phyloP scores from a whole-genome alignment of 2,113 vertebrate genomes.

The Chaetodon auriga region DNA sequence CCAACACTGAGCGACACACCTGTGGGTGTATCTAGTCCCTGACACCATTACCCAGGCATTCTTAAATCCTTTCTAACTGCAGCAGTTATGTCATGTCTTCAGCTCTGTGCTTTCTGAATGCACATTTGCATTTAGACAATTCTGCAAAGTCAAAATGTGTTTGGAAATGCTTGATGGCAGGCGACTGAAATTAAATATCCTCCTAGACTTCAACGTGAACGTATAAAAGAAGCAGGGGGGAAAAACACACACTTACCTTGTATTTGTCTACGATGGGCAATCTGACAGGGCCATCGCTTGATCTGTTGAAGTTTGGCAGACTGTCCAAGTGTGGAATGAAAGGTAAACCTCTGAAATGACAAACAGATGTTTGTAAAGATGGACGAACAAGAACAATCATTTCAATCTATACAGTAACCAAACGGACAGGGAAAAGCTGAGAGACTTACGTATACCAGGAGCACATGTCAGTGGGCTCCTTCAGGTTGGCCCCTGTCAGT shows the following conservation, averaged over 20 bases:
- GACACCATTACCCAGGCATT: not conserved
- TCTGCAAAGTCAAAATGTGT: not conserved
- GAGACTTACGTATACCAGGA: constrained; percentile 95
- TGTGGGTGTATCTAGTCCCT: no score
- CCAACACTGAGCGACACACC: not conserved
- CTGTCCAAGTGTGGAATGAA: constrained; percentile 99
- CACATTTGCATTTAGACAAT: not conserved
- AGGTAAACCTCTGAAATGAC: constrained; percentile 89
- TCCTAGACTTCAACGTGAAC: not conserved
- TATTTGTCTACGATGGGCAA: constrained; percentile 99
- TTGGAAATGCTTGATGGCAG: not conserved
- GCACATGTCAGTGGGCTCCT: constrained; percentile 92
- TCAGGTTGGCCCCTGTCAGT: constrained; percentile 96
- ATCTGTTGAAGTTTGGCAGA: constrained; percentile 96
- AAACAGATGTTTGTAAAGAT: not conserved
- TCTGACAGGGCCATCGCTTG: constrained; percentile 94
- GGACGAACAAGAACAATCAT: not conserved
- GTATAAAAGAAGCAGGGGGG: not conserved
- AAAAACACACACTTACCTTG: constrained; percentile 85
- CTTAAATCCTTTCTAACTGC: not conserved
- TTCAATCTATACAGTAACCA: not conserved
- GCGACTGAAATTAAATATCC: not conserved
- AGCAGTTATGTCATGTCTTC: not conserved
- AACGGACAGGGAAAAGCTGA: accelerated
- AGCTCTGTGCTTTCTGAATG: not conserved